Percentiles rank a stretch among this genome's conserved stretches.
Conservation (phyloP, 1,140 invertebrate species). For the Nilaparvata lugens region DNA sequence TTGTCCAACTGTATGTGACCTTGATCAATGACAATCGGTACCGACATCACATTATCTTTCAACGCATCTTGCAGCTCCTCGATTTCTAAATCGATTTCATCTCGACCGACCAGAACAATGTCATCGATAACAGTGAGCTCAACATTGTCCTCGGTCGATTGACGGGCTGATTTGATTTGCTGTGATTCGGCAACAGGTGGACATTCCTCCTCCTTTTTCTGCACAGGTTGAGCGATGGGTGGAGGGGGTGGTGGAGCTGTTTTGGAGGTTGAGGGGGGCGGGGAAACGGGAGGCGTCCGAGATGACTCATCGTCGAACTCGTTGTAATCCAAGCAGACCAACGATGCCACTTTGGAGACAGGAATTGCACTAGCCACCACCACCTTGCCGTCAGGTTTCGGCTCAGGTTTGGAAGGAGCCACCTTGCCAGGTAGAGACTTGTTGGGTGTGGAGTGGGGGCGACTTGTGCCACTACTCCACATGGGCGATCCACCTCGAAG, state of each 20-base stretch:
- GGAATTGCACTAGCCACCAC: conserved; percentile 5
- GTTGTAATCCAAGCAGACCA: conserved; percentile 51
- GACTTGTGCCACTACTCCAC: conserved; percentile 38
- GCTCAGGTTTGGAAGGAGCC: not conserved
- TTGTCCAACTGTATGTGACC: conserved; percentile 16
- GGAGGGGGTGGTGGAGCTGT: not conserved
- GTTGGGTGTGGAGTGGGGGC: conserved; percentile 34
- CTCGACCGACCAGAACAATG: conserved; percentile 27
- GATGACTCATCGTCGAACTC: conserved; percentile 48
- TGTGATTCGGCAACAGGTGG: not conserved
- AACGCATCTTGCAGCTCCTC: conserved; percentile 25
- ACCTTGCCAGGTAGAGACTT: conserved; percentile 9
- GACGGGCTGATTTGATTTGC: not conserved
- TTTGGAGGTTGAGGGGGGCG: conserved; percentile 31
- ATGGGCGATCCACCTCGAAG: conserved; percentile 62
- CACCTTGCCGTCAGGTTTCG: conserved; percentile 8
- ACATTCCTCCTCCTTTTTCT: conserved; percentile 2
- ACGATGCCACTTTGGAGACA: conserved; percentile 40
- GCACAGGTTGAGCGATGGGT: conserved; percentile 9
- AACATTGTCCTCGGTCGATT: conserved; percentile 20
- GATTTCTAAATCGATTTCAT: conserved; percentile 25
- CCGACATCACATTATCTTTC: conserved; percentile 26
- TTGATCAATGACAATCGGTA: conserved; percentile 23
- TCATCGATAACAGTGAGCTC: conserved; percentile 30
- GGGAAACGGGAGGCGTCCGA: conserved; percentile 36